phyloP scores from a whole-genome alignment of 2,113 vertebrate species.

The Tachysurus vachellii region DNA sequence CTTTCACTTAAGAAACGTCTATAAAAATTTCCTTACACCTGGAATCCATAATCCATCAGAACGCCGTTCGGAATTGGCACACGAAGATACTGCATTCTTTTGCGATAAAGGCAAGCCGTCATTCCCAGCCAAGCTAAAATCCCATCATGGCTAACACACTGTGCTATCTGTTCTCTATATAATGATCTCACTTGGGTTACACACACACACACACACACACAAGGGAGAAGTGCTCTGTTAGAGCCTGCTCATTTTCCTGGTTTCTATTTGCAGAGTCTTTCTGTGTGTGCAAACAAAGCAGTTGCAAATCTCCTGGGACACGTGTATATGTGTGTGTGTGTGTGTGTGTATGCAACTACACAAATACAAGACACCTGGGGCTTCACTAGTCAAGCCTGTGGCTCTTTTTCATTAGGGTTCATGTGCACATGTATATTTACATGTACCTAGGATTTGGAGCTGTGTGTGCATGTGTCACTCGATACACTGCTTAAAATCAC shows the following conservation, averaged over 20 bases:
- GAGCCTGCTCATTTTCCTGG: slow-evolving; percentile 33
- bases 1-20: neutral
- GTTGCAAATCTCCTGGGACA: slow-evolving; percentile 41
- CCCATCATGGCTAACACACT: slow-evolving; percentile 39
- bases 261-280: slow-evolving; percentile 41
- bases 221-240: slow-evolving; percentile 36
- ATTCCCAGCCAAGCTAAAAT: slow-evolving; percentile 34
- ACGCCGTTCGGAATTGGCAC: slow-evolving; percentile 12
- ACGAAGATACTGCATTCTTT: slow-evolving; percentile 24
- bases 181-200: slow-evolving; percentile 46
- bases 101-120: slow-evolving; percentile 21
- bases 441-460: neutral
- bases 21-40: slow-evolving; percentile 24
- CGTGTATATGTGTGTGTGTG: neutral
- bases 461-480: neutral
- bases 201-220: slow-evolving; percentile 4
- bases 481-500: neutral
- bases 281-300: slow-evolving; percentile 42
- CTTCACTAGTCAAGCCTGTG: slow-evolving; percentile 21
- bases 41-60: slow-evolving; percentile 30
- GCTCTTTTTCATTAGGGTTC: slow-evolving; percentile 33
- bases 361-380: slow-evolving; percentile 29
- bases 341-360: neutral
- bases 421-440: neutral
- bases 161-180: slow-evolving; percentile 46